Evolutionary conservation across 2,888 invertebrate genomes (phyloP).

Genomic region (Synanthedon tipuliformis): DNA sequence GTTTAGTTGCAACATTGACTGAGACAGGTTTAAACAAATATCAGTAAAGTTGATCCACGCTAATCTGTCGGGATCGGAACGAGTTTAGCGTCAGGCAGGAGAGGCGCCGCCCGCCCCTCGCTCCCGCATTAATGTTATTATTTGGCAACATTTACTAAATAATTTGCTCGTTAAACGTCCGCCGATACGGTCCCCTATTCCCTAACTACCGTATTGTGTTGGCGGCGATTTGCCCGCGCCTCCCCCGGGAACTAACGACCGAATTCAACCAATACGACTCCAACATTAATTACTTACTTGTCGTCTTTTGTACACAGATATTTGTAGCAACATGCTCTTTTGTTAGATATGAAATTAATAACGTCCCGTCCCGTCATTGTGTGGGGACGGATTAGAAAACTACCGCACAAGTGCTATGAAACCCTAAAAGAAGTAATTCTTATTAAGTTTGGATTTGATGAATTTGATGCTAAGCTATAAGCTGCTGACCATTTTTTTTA

Average conservation of each 20-base stretch:
- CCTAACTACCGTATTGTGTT: conserved; percentile 64
- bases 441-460: conserved; percentile 28
- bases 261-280: conserved; percentile 53
- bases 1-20: too few relatives aligned
- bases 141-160: conserved; percentile 70
- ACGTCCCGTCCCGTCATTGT: conserved; percentile 32
- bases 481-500: too few relatives aligned
- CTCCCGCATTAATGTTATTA: conserved; percentile 62
- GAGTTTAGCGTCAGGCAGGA: conserved; percentile 8
- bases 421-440: conserved; percentile 5
- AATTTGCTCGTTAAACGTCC: conserved; percentile 67
- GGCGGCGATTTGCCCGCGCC: conserved; percentile 38
- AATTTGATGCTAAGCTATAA: conserved; percentile 23
- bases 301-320: conserved; percentile 47
- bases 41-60: conserved; percentile 8
- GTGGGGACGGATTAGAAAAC: conserved; percentile 42
- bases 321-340: conserved; percentile 63
- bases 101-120: conserved; percentile 13
- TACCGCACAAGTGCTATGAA: conserved; percentile 36
- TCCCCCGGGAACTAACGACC: conserved; percentile 47
- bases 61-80: conserved; percentile 6
- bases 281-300: conserved; percentile 51
- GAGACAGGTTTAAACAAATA: too few relatives aligned
- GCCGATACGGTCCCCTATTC: conserved; percentile 46
- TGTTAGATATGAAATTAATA: conserved; percentile 57